Conservation (phyloP, 2,113 vertebrate species). For the Calonectris borealis region DNA sequence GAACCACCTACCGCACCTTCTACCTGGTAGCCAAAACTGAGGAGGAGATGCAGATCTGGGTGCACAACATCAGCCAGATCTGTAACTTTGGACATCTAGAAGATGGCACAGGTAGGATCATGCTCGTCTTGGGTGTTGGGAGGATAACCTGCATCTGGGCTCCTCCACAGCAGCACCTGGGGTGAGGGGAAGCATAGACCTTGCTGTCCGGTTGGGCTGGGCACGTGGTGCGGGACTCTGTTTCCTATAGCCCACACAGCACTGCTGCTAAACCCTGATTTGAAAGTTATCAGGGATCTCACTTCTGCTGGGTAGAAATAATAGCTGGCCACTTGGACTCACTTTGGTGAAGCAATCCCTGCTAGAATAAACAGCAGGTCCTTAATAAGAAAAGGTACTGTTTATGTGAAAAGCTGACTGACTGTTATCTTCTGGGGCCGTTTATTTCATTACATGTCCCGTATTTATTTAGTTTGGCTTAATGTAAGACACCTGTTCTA, state of each 20-base stretch:
- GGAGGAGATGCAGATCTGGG: conserved; percentile 96
- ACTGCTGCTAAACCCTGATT: neutral
- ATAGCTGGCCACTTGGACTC: neutral
- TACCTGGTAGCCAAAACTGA: conserved; percentile 97
- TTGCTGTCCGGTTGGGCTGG: neutral
- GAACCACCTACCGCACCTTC: conserved; percentile 89
- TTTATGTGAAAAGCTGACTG: conserved; percentile 26
- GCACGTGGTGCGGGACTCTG: neutral
- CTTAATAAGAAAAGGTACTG: conserved; percentile 13
- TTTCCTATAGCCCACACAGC: neutral
- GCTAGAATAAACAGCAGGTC: neutral
- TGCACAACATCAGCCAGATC: conserved; percentile 90
- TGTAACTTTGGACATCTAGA: conserved; percentile 87
- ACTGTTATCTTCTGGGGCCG: neutral
- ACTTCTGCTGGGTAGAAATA: neutral
- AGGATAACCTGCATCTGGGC: neutral
- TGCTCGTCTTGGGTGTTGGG: neutral
- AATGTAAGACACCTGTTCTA: conserved; percentile 41
- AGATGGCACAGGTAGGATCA: conserved; percentile 81
- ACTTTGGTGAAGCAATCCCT: neutral
- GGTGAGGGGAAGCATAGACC: neutral
- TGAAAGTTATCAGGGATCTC: neutral
- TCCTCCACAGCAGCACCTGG: accelerated
- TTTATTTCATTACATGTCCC: conserved; percentile 17
- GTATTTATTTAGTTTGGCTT: conserved; percentile 51